These are phyloP conservation scores for Lasiurus borealis DNA, from an alignment of 2,113 vertebrate genomes.

Conservation along the genomic window DNA sequence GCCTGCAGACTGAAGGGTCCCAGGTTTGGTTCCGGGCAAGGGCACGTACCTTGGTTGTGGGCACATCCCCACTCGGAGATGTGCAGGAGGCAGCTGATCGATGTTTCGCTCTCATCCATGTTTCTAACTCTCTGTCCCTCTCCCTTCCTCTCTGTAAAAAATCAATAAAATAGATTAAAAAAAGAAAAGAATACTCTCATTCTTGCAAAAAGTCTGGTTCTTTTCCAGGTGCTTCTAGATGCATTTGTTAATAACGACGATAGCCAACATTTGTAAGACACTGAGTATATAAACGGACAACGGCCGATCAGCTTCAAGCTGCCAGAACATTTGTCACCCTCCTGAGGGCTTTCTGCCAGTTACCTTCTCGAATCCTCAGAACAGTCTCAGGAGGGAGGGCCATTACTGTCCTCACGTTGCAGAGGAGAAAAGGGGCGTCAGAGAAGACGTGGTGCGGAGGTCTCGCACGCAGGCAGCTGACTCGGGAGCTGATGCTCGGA, in stretches of 20 bases:
- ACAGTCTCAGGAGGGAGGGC: background rate
- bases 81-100: no score
- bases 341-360: background rate
- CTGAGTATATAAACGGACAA: no score
- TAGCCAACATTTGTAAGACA: background rate
- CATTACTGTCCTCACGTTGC: background rate
- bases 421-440: background rate
- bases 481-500: background rate
- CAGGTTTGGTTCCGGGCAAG: no score
- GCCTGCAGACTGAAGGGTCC: no score
- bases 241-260: background rate
- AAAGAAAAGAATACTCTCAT: background rate
- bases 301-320: no score
- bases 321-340: no score
- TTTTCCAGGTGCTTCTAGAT: background rate
- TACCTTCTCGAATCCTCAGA: background rate
- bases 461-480: background rate
- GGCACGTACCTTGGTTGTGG: no score
- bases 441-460: background rate
- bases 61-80: no score
- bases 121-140: no score
- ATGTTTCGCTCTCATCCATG: no score
- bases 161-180: no score
- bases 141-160: no score
- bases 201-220: background rate